Evolutionary conservation across 1,140 invertebrate genomes (phyloP), one percentile per base, ranked within the genome.

Genomic region (Palaemon carinicauda): DNA sequence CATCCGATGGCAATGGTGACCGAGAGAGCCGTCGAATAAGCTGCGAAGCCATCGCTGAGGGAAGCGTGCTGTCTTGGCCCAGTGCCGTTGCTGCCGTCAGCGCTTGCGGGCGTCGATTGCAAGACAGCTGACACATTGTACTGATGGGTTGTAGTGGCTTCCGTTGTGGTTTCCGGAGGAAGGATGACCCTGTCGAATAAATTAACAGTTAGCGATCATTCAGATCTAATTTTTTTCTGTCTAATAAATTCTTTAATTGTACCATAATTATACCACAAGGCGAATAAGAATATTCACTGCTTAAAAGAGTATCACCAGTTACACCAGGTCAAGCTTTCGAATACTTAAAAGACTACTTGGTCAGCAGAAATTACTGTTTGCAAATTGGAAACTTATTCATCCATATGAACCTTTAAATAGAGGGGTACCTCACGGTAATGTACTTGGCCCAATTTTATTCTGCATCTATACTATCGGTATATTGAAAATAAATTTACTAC

Each of bases 1-100:
- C 96, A 97, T 0, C 98, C 98, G 2, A 98, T 96, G 0, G 96
- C 96, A 81, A 98, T 97, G 0, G 97, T 98, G 3, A 98, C 95
- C 10, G 96, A 96, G 1, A 98, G 92, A 0, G 96, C 96, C 0
- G 96, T 97, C 0, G 96, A 97, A 91, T 97, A 97, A 56, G 95
- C 91, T 91, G 65, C 90, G 91, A 15, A 91, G 88, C 77, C 91
- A 91, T 88, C 87, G 27, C 41, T 91, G 88, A 78, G 88, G 90
- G 88, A 89, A 15, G 86, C 69, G 21, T 80, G 82, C n/a, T 31
- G 51, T 50, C 53, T 71, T 74, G 33, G 15, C 4, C 88, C 80
- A 3, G 88, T 85, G 15, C 81, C 50, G 50, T 89, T 89, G 75
- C 82, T 82, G 5, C 83, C 82, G 12, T 85, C 82, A 14, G 75